These are phyloP conservation scores for Lamprotornis superbus DNA, from an alignment of 2,113 vertebrate species.

Conservation along the genomic window DNA sequence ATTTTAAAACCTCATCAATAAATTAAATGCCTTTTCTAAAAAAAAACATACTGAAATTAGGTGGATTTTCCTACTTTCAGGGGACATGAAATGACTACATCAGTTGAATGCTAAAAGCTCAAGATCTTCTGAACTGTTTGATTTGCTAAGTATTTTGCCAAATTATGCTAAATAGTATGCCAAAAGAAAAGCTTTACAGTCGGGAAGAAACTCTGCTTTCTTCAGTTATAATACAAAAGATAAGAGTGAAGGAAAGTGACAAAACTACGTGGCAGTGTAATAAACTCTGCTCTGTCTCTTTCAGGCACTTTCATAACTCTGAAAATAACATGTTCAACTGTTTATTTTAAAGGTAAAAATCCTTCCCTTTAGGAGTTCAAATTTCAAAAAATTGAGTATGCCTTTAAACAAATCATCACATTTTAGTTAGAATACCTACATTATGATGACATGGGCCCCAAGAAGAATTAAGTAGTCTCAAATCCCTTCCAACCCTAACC, in stretches of 20 bases:
- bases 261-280: constrained; percentile 6
- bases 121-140: not conserved
- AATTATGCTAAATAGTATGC: not conserved
- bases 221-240: not conserved
- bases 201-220: not conserved
- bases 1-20: constrained; percentile 47
- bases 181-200: not conserved
- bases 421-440: constrained; percentile 2
- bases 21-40: not conserved
- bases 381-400: not conserved
- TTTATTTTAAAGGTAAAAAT: not conserved
- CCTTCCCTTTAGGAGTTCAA: not conserved
- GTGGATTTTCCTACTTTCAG: not conserved
- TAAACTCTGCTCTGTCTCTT: constrained; percentile 17
- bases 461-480: not conserved
- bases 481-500: not conserved
- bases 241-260: not conserved
- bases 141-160: not conserved
- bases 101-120: not conserved
- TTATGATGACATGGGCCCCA: not conserved
- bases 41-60: not conserved
- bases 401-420: not conserved
- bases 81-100: not conserved
- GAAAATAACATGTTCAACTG: not conserved
- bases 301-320: constrained; percentile 25